Conservation (phyloP, 1,140 invertebrate genomes). For the Nebria ingens region DNA sequence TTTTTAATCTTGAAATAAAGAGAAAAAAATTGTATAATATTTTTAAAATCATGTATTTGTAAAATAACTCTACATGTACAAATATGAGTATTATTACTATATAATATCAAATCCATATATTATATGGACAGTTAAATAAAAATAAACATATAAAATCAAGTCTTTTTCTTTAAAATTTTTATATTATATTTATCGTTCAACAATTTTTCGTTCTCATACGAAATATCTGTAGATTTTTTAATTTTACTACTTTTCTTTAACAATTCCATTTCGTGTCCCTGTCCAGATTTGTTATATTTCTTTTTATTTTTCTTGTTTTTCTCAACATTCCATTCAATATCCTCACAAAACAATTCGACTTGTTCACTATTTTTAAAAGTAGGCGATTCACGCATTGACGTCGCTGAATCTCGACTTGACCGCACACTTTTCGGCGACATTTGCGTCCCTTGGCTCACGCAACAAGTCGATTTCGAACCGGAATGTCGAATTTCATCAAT, state of each 20-base stretch:
- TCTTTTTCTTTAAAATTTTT: not conserved
- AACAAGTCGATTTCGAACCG: conserved; percentile 27
- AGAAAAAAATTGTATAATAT: too few species aligned
- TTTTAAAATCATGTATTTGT: too few species aligned
- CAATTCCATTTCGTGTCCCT: not conserved
- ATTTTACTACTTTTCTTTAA: not conserved
- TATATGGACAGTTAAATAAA: too few species aligned
- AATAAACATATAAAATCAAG: not conserved
- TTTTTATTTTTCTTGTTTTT: not conserved
- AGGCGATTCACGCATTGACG: not conserved
- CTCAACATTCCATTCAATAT: not conserved
- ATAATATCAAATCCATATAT: too few species aligned
- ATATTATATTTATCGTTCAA: not conserved
- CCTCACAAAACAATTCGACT: too few species aligned
- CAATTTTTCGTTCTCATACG: not conserved
- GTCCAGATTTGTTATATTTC: not conserved
- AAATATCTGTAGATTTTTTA: not conserved
- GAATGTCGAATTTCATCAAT: conserved; percentile 37
- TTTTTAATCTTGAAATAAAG: too few species aligned
- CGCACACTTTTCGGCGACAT: conserved; percentile 26
- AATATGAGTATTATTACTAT: too few species aligned
- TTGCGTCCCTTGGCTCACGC: conserved; percentile 30
- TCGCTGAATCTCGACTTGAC: not conserved
- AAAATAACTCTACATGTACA: too few species aligned
- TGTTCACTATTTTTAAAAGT: too few species aligned